These are phyloP conservation scores for Mimas tiliae DNA, from an alignment of 2,888 invertebrate genomes.

Conservation along the genomic window DNA sequence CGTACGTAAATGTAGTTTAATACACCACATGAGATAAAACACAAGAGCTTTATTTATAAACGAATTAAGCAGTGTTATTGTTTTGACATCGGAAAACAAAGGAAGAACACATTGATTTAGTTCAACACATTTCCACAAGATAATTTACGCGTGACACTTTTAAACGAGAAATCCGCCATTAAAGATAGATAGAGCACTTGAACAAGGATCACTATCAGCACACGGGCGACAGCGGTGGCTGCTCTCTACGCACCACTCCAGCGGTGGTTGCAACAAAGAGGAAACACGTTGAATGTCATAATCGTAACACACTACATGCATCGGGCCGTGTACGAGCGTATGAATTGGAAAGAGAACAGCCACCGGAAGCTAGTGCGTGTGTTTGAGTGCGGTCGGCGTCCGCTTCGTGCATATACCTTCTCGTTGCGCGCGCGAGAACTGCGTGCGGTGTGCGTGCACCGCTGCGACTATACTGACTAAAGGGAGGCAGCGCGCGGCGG, in stretches of 20 bases:
- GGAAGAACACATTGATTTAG: slow-evolving; percentile 49
- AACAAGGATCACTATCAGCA: slow-evolving; percentile 30
- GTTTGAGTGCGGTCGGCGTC: slow-evolving; percentile 48
- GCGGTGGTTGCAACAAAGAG: slow-evolving; percentile 29
- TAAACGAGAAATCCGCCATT: slow-evolving; percentile 34
- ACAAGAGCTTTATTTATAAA: slow-evolving; percentile 47
- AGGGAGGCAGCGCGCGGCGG: slow-evolving; percentile 68
- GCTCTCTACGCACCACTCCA: slow-evolving; percentile 42
- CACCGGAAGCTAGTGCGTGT: slow-evolving; percentile 77
- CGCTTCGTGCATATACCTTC: slow-evolving; percentile 77
- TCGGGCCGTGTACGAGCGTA: slow-evolving; percentile 29
- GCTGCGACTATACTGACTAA: slow-evolving; percentile 78
- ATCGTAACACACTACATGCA: slow-evolving; percentile 29
- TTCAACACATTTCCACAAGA: slow-evolving; percentile 62
- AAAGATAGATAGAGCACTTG: slow-evolving; percentile 19
- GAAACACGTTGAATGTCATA: slow-evolving; percentile 30
- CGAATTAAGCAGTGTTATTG: slow-evolving; percentile 49
- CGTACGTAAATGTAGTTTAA: slow-evolving; percentile 15
- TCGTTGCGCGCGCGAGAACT: slow-evolving; percentile 83
- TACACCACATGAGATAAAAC: slow-evolving; percentile 18
- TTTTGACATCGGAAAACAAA: slow-evolving; percentile 49
- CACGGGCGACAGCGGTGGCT: slow-evolving; percentile 49
- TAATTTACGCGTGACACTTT: slow-evolving; percentile 37
- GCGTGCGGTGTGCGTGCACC: slow-evolving; percentile 85
- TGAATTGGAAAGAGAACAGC: slow-evolving; percentile 64